These are phyloP conservation scores for Zelleria hepariella DNA, from an alignment of 2,888 invertebrate species.

Conservation along the genomic window DNA sequence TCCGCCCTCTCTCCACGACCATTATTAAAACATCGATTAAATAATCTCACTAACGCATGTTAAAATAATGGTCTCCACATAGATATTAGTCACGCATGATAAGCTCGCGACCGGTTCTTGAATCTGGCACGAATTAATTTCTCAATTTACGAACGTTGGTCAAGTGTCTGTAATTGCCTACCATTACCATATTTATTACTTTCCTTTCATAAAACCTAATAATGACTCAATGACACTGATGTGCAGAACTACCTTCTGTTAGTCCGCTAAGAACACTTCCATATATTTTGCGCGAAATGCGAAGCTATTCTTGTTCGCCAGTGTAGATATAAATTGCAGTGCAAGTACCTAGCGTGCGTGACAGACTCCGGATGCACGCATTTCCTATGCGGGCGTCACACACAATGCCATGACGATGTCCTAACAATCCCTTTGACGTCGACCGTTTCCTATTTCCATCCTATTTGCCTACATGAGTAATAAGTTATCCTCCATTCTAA, in stretches of 20 bases:
- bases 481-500: background rate
- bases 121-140: constrained; percentile 8
- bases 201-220: background rate
- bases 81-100: constrained; percentile 4
- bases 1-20: background rate
- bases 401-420: constrained; percentile 6
- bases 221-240: background rate
- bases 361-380: constrained; percentile 10
- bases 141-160: constrained; percentile 4
- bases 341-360: background rate
- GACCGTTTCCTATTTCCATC: background rate
- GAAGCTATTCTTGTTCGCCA: background rate
- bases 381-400: constrained; percentile 15
- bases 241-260: background rate
- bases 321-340: background rate
- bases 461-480: background rate
- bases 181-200: constrained; percentile 3
- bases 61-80: constrained; percentile 3
- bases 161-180: constrained; percentile 6
- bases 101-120: background rate
- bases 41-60: background rate
- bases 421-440: background rate
- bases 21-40: background rate
- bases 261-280: background rate
- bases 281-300: background rate